phyloP scores from a whole-genome alignment of 2,113 vertebrate genomes.

The zebrafish (Danio rerio) region DNA sequence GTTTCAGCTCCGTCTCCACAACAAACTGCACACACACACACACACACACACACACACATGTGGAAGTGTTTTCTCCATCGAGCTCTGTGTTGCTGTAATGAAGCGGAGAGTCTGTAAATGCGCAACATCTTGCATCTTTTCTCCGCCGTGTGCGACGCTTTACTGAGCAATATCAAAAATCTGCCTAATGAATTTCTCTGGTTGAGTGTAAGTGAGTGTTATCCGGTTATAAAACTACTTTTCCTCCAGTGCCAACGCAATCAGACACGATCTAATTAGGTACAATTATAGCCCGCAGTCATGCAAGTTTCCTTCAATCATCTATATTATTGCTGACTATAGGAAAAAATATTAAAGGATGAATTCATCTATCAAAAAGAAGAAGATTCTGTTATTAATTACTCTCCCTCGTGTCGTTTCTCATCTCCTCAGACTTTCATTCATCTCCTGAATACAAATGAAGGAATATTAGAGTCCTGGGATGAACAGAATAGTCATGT shows the following conservation, averaged over 20 bases:
- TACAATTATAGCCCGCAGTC: neutral
- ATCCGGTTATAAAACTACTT: neutral
- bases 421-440: too few species aligned
- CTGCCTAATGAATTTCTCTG: conserved; percentile 42
- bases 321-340: too few species aligned
- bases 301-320: too few species aligned
- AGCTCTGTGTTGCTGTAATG: conserved; percentile 53
- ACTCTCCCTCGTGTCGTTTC: too few species aligned
- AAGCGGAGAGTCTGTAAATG: conserved; percentile 54
- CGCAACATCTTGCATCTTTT: conserved; percentile 50
- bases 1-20: conserved; percentile 48
- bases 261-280: conserved; percentile 54
- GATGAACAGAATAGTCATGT: too few species aligned
- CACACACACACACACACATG: conserved; percentile 43
- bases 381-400: too few species aligned
- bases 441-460: too few species aligned
- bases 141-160: conserved; percentile 43
- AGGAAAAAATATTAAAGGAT: too few species aligned
- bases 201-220: conserved; percentile 29
- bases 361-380: too few species aligned
- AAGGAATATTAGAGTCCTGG: too few species aligned
- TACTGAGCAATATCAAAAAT: conserved; percentile 49
- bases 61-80: conserved; percentile 59
- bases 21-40: conserved; percentile 39
- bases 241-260: conserved; percentile 1